Percentiles rank a stretch among this genome's conserved stretches.
Evolutionary conservation across 2,888 invertebrate genomes (phyloP).

Genomic region (Drosophila melanosoma): DNA sequence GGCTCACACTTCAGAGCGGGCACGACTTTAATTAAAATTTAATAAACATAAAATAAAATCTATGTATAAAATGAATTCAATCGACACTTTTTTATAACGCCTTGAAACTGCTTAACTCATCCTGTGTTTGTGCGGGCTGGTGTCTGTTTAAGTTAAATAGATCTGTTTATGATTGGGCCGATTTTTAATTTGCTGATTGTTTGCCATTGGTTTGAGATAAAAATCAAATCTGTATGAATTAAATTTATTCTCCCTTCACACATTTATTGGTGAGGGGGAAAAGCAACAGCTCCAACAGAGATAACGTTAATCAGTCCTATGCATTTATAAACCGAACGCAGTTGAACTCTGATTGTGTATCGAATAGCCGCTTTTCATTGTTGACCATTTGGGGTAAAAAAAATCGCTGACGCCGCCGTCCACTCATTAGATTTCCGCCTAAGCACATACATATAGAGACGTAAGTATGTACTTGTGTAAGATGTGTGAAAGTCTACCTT

Average conservation of each 20-base stretch:
- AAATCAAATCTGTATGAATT: neutral
- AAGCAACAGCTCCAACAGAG: conserved; percentile 9
- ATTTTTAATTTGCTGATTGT: conserved; percentile 86
- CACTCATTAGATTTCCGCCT: conserved; percentile 43
- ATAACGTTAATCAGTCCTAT: conserved; percentile 29
- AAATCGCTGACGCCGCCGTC: conserved; percentile 28
- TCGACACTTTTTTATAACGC: neutral
- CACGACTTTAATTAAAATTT: conserved; percentile 31
- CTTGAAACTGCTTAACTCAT: conserved; percentile 86
- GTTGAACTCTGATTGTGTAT: conserved; percentile 34
- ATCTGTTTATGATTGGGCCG: conserved; percentile 85
- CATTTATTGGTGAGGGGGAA: conserved; percentile 52
- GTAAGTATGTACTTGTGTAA: neutral
- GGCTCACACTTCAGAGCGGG: conserved; percentile 25
- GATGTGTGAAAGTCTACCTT: neutral
- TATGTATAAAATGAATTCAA: neutral
- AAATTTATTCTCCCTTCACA: neutral
- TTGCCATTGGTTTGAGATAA: conserved; percentile 70
- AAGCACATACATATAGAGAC: neutral
- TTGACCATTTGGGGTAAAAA: conserved; percentile 42
- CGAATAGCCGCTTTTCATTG: conserved; percentile 32
- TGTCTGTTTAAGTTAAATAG: conserved; percentile 90
- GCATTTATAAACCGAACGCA: conserved; percentile 43
- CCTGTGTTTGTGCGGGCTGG: conserved; percentile 91
- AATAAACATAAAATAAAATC: neutral